Percentiles rank a stretch among this genome's conserved stretches.
phyloP scores from a whole-genome alignment of 1,140 invertebrate species.

The Chironomus striatipennis region DNA sequence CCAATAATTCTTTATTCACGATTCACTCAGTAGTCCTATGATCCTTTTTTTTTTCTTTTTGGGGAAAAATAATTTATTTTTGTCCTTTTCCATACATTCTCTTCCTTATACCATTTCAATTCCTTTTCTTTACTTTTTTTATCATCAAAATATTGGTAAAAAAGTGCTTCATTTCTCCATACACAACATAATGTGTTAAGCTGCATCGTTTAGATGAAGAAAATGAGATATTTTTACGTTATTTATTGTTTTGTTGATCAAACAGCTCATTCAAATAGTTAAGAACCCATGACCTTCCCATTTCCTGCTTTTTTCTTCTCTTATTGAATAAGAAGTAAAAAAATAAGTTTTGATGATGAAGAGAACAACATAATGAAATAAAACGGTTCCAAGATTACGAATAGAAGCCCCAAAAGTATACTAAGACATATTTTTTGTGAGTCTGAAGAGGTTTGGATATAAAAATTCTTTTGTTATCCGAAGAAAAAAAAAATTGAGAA shows the following conservation, averaged over 20 bases:
- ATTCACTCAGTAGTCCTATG: no score
- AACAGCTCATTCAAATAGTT: not conserved
- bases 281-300: conserved; percentile 11
- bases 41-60: no score
- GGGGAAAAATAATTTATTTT: no score
- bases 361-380: not conserved
- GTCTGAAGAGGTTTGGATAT: not conserved
- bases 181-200: not conserved
- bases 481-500: no score
- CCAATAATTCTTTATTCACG: no score
- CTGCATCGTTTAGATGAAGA: not conserved
- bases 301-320: not conserved
- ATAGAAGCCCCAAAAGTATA: not conserved
- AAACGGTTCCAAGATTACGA: no score
- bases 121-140: no score
- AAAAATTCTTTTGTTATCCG: conserved; percentile 9
- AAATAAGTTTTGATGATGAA: not conserved
- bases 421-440: not conserved
- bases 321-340: not conserved
- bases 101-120: no score
- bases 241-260: conserved; percentile 6
- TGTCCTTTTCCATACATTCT: no score
- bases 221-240: conserved; percentile 11
- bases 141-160: no score
- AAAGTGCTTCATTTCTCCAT: no score